phyloP scores from a whole-genome alignment of 2,888 invertebrate species.

The Petrolisthes manimaculis region DNA sequence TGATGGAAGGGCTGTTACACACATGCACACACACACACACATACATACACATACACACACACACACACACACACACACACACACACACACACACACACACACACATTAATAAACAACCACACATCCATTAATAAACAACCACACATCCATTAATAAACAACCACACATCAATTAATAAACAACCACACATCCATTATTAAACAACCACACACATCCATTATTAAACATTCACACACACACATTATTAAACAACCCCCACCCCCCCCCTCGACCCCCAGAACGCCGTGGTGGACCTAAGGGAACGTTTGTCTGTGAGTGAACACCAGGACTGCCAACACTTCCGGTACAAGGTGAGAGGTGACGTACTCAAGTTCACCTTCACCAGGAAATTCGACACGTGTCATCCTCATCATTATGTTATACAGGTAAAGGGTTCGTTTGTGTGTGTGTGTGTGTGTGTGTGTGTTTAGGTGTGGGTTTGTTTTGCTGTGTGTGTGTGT shows the following conservation, averaged over 20 bases:
- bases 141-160: not conserved
- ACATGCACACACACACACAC: slow-evolving; percentile 22
- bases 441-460: not conserved
- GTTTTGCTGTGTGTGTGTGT: not conserved
- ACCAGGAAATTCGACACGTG: slow-evolving; percentile 87
- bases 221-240: slow-evolving; percentile 24
- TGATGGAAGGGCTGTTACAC: not conserved
- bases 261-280: too few species aligned
- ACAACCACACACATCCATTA: too few species aligned
- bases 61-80: slow-evolving; percentile 17
- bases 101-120: slow-evolving; percentile 1
- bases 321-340: slow-evolving; percentile 83
- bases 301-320: slow-evolving; percentile 78
- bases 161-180: too few species aligned
- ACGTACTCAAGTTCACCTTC: slow-evolving; percentile 81
- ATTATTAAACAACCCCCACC: too few species aligned
- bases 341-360: slow-evolving; percentile 70
- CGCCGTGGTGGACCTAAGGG: slow-evolving; percentile 78
- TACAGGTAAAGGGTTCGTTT: slow-evolving; percentile 74
- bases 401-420: slow-evolving; percentile 80
- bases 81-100: slow-evolving; percentile 18
- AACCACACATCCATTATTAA: too few species aligned
- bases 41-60: slow-evolving; percentile 25
- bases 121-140: not conserved
- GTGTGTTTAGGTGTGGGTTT: not conserved